Conservation (phyloP, 2,888 invertebrate genomes). For the Megaustenia siamemsis region DNA sequence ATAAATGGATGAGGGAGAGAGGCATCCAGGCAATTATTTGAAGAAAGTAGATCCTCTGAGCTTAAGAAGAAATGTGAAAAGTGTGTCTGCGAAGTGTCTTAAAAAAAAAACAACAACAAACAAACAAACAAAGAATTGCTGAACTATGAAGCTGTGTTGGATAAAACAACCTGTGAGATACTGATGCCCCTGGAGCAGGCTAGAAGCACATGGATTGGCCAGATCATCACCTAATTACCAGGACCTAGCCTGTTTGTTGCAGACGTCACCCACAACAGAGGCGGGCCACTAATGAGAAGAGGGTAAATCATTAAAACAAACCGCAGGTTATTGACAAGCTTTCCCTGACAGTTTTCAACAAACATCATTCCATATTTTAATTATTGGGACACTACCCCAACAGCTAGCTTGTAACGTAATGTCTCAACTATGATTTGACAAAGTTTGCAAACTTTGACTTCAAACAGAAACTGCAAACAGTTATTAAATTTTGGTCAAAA, state of each 20-base stretch:
- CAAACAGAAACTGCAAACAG: no score
- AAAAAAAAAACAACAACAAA: background rate
- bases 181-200: constrained; percentile 24
- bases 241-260: constrained; percentile 12
- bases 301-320: constrained; percentile 26
- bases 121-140: background rate
- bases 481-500: no score
- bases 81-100: no score
- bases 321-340: background rate
- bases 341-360: background rate
- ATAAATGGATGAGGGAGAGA: no score
- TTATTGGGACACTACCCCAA: background rate
- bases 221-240: constrained; percentile 20
- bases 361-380: background rate
- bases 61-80: no score
- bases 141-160: background rate
- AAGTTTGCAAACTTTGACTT: no score
- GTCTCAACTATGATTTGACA: no score
- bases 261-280: background rate
- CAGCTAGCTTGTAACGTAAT: no score
- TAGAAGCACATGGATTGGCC: constrained; percentile 28
- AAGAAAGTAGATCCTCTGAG: no score
- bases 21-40: no score
- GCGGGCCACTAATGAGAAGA: constrained; percentile 23
- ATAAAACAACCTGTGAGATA: constrained; percentile 21